Evolutionary conservation across 1,140 invertebrate species (phyloP), one percentile per base, ranked within the genome.

Genomic region (Popillia japonica): DNA sequence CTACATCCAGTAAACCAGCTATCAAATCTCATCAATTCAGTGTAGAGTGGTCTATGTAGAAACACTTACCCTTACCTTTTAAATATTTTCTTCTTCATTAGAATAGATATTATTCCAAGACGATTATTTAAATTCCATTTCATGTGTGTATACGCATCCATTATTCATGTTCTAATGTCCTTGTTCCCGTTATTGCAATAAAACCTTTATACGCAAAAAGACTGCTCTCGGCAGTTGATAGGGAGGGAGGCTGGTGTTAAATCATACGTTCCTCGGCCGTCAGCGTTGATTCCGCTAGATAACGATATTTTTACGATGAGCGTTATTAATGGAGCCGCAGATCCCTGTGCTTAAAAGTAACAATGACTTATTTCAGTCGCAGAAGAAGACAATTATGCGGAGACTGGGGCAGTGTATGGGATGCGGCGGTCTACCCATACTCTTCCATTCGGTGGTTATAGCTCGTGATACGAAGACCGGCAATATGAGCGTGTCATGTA

Each of bases 321-420:
- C 78, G 76, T 78, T 82, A 82, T 82, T 83, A 82, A 83, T 83
- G 82, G 81, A 79, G 41, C 59, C 76, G 78, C 74, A 79, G 78
- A 82, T 81, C 80, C 80, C 72, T 72, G 64, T 78, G 72, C 82
- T 83, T 83, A 82, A 61, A 81, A 79, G 61, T 83, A 83, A 83
- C 79, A 77, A 79, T 83, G 81, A 82, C 80, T 83, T 82, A 83
- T 84, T 82, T 82, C 81, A 83, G 82, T 34, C 48, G 42, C 78
- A 78, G 73, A 81, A 81, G 78, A 80, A 61, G 72, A 59, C 81
- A 75, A 78, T 78, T 20, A 68, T 83, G 40, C 80, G 75, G 72
- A 80, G 76, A 75, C 34, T 82, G 40, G 78, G 42, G 10, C 75
- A 77, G 72, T 83, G 81, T 48, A 79, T 78, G 72, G 77, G 75